Percentiles rank a stretch among this genome's conserved stretches.
These are phyloP conservation scores for Latrodectus geometricus DNA, from an alignment of 1,140 invertebrate genomes.

Conservation along the genomic window DNA sequence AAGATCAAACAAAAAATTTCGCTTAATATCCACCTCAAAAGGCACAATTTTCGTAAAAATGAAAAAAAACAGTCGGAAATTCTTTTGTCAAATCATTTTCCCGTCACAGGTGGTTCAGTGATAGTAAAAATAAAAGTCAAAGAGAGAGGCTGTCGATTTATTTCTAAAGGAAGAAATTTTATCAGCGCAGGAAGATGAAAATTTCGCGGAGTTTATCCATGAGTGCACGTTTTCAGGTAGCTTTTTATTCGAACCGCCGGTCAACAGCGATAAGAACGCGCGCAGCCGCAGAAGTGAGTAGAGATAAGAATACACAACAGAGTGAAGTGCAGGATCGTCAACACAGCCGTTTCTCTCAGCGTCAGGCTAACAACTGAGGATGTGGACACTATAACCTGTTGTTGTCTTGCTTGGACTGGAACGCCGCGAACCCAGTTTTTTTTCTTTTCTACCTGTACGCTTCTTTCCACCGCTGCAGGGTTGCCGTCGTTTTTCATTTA, in stretches of 20 bases:
- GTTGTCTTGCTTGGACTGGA: conserved; percentile 48
- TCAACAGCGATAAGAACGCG: conserved; percentile 15
- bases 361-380: conserved; percentile 22
- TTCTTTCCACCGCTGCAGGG: conserved; percentile 23
- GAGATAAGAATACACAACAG: too few species aligned
- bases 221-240: conserved; percentile 13
- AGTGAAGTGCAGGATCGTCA: background rate
- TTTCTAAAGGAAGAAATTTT: too few species aligned
- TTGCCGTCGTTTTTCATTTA: background rate
- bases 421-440: conserved; percentile 42
- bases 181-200: background rate
- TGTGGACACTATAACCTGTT: conserved; percentile 46
- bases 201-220: conserved; percentile 28
- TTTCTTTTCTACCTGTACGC: conserved; percentile 49
- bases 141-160: too few species aligned
- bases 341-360: background rate
- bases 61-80: background rate
- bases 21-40: too few species aligned
- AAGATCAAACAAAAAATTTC: too few species aligned
- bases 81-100: conserved; percentile 18
- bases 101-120: background rate
- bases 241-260: conserved; percentile 48
- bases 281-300: conserved; percentile 24
- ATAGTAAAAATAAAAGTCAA: background rate
- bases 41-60: too few species aligned